Evolutionary conservation across 2,113 vertebrate species (phyloP).

Genomic region (Butastur rufipennis): DNA sequence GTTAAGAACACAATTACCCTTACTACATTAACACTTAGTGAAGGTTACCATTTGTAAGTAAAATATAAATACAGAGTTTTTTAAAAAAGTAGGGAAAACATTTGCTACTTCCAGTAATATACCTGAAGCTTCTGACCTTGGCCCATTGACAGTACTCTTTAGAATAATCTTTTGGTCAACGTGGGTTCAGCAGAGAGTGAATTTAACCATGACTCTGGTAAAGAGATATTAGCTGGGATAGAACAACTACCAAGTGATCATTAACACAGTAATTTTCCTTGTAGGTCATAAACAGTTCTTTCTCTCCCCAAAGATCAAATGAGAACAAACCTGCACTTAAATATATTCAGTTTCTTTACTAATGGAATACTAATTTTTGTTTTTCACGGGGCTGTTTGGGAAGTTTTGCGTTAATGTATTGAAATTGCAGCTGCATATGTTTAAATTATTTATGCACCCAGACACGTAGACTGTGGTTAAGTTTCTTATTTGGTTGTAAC

Average conservation of each 20-base stretch:
- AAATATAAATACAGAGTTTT: neutral
- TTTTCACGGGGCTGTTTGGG: neutral
- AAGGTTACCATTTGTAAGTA: neutral
- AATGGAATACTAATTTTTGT: neutral
- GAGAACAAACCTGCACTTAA: neutral
- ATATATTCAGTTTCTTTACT: neutral
- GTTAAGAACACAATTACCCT: neutral
- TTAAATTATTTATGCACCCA: conserved; percentile 20
- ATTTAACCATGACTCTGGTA: neutral
- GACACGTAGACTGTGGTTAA: neutral
- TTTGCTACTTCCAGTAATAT: neutral
- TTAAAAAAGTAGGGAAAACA: neutral
- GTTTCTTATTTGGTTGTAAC: neutral
- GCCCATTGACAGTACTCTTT: neutral
- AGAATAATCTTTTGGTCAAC: neutral
- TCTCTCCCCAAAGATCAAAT: neutral
- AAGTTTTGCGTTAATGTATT: neutral
- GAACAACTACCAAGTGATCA: neutral
- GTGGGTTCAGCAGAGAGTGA: neutral
- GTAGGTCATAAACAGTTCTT: neutral
- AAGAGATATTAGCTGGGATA: neutral
- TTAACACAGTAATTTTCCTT: neutral
- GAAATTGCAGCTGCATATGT: neutral
- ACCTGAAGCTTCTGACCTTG: neutral
- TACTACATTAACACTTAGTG: neutral